Evolutionary conservation across 2,113 vertebrate species (phyloP).

Genomic region (Cettia cetti): DNA sequence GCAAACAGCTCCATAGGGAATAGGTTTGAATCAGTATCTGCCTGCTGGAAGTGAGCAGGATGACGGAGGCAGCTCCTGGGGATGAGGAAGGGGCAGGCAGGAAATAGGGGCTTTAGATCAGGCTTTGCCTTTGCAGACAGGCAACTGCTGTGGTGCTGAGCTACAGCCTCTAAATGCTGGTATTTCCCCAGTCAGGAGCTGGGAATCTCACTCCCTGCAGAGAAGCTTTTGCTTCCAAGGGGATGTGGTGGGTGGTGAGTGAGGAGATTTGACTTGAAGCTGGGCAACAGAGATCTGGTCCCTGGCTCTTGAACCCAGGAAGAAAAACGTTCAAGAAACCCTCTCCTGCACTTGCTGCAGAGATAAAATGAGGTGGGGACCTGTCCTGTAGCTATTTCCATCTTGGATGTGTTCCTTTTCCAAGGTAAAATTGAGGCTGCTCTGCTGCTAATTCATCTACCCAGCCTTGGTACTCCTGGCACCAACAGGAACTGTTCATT

Average conservation of each 20-base stretch:
- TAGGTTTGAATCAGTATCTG: neutral
- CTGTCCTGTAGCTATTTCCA: neutral
- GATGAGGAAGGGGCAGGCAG: neutral
- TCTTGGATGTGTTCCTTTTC: neutral
- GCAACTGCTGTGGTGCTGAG: neutral
- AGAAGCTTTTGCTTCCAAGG: neutral
- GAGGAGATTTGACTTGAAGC: neutral
- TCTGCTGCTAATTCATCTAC: neutral
- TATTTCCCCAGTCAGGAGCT: neutral
- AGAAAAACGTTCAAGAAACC: neutral
- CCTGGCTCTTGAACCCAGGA: neutral
- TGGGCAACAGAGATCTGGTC: neutral
- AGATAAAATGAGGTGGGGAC: neutral
- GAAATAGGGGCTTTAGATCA: neutral
- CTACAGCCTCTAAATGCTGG: accelerated
- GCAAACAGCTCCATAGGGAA: neutral
- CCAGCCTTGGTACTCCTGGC: neutral
- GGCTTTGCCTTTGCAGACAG: neutral
- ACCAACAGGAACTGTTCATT: accelerated
- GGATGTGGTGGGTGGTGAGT: neutral
- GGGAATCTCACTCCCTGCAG: neutral
- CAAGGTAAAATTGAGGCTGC: neutral
- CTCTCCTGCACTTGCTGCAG: neutral
- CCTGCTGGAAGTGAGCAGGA: neutral
- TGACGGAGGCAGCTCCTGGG: neutral